phyloP scores from a whole-genome alignment of 2,888 invertebrate species.

The Merodon equestris region DNA sequence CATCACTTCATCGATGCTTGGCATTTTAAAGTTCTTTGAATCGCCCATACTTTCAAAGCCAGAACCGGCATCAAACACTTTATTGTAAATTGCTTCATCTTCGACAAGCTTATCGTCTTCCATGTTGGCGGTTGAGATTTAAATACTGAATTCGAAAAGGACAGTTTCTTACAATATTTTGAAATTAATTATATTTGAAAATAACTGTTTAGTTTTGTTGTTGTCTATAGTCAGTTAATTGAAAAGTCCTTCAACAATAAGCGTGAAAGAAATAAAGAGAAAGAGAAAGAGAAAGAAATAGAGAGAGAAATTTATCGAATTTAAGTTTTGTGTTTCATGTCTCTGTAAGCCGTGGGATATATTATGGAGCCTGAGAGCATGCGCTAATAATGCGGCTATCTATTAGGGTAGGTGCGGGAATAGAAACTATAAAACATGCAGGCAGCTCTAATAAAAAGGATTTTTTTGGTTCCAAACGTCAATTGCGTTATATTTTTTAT shows the following conservation, averaged over 20 bases:
- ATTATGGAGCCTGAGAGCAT: too few relatives aligned
- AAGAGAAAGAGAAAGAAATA: too few relatives aligned
- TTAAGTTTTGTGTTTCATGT: too few relatives aligned
- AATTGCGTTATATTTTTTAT: too few relatives aligned
- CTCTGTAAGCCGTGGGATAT: too few relatives aligned
- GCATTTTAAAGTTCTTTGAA: conserved; percentile 78
- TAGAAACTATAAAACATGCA: too few relatives aligned
- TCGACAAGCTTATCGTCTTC: conserved; percentile 59
- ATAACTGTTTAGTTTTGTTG: conserved; percentile 23
- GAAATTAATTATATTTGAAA: conserved; percentile 23
- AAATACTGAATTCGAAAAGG: conserved; percentile 42
- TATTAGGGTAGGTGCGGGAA: too few relatives aligned
- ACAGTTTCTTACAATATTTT: conserved; percentile 4
- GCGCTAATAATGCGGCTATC: too few relatives aligned
- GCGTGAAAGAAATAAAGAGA: conserved; percentile 54
- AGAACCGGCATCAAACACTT: conserved; percentile 72
- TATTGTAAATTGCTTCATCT: conserved; percentile 50
- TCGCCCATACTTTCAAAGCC: conserved; percentile 69
- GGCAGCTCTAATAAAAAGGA: too few relatives aligned
- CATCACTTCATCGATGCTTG: conserved; percentile 81
- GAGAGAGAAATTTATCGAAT: too few relatives aligned
- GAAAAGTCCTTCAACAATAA: conserved; percentile 48
- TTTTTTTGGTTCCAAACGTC: too few relatives aligned
- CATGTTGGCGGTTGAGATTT: conserved; percentile 5
- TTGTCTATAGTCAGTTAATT: conserved; percentile 42